Evolutionary conservation across 2,113 vertebrate genomes (phyloP), one percentile per base, ranked within the genome.

Genomic region (Onychostoma macrolepis): DNA sequence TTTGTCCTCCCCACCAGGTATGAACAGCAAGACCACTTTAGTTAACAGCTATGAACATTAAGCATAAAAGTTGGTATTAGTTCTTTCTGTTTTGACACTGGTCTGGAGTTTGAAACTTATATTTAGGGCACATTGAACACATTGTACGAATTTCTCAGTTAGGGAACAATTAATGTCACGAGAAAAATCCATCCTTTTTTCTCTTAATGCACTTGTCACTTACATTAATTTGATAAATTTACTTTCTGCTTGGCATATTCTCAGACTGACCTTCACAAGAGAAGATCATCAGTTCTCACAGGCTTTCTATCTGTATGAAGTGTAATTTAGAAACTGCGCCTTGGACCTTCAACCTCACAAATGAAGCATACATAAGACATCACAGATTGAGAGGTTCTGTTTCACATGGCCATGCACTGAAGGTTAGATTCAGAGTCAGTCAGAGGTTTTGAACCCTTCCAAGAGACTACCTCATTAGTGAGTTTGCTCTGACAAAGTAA

Each of bases 291-390:
- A 56, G 76, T 84, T 87, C 69, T 85, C 45, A 80, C 65, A 36
- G 38, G 65, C 45, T 50, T 65, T 48, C 26, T 74, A 26, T 88
- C 26, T 84, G 13, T 84, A 21, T 61, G 72, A 85, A 72, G 61
- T 72, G 85, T 80, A 75, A 80, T 90, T 90, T 77, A 86, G 30
- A 86, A 84, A 36, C 67, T 41, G 53, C 24, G 13, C 75, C 33
- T 65, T 83, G 63, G 53, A 85, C 56, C 45, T 80, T 84, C 63
- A 83, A 30, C 75, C 65, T 75, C 43, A 48, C 78, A 83, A 78
- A 88, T 83, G 79, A 74, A 84, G 69, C 82, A 53, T 50, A 45
- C 72, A 38, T 53, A 63, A 53, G 80, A 30, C 53, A 45, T 74
- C 53, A 56, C 36, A 67, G 36, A 80, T 26, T 80, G 67, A 85